A percentile compares a stretch with the other conserved stretches of the same genome.
Evolutionary conservation across 2,113 vertebrate species (phyloP).

Genomic region (Caranx melampygus): DNA sequence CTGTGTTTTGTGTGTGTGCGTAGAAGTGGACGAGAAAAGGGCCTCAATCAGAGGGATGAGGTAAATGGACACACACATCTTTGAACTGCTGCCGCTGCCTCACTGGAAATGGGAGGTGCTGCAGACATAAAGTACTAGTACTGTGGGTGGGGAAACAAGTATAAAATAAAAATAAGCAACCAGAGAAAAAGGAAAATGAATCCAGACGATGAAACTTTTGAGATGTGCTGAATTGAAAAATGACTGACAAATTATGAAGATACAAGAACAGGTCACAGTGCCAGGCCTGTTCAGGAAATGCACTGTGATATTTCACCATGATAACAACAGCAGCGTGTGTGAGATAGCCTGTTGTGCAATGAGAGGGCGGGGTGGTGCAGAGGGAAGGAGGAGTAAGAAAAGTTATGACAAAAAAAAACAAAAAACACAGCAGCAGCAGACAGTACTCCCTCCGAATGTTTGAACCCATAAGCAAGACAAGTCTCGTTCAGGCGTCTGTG

Average conservation of each 20-base stretch:
- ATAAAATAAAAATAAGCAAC: conserved; percentile 25
- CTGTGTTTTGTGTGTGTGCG: background rate
- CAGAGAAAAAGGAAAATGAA: background rate
- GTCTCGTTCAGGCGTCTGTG: conserved; percentile 26
- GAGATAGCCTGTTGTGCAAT: conserved; percentile 6
- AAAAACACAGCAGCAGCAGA: conserved; percentile 17
- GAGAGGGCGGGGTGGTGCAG: background rate
- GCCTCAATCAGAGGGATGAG: conserved; percentile 37
- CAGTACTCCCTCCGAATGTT: background rate
- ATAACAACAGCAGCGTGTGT: background rate
- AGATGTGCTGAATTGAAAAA: background rate
- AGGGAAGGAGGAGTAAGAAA: conserved; percentile 11
- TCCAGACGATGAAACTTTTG: background rate
- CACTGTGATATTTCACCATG: conserved; percentile 4
- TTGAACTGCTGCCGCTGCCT: background rate
- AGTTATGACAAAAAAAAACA: background rate
- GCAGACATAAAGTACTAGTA: conserved; percentile 15
- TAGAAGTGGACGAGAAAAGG: conserved; percentile 4
- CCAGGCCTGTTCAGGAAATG: conserved; percentile 5
- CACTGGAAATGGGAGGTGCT: conserved; percentile 33
- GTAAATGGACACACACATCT: conserved; percentile 24
- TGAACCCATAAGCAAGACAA: background rate
- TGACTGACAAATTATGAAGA: conserved; percentile 1
- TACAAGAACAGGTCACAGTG: conserved; percentile 3
- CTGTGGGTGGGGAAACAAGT: conserved; percentile 29